A percentile compares a stretch with the other conserved stretches of the same genome.
phyloP scores from a whole-genome alignment of 53 echinoderm and acorn worm species.

The Patiria pectinifera region DNA sequence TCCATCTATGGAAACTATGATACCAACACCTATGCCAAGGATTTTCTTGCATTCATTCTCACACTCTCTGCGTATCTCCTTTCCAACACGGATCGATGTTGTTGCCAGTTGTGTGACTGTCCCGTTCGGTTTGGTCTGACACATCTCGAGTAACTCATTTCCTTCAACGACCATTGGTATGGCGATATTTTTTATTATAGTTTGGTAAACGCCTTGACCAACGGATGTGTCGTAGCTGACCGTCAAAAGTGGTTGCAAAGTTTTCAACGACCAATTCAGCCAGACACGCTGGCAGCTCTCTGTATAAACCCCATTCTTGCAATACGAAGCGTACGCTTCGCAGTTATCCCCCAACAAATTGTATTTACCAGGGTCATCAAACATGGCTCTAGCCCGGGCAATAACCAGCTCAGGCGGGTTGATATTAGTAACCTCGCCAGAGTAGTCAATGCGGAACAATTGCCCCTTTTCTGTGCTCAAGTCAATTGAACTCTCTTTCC shows the following conservation, averaged over 20 bases:
- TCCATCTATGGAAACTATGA: slow-evolving; percentile 15
- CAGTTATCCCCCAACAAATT: not conserved
- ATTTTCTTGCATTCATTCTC: too few relatives aligned
- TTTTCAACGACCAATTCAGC: too few relatives aligned
- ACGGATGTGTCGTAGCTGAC: too few relatives aligned
- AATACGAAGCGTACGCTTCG: slow-evolving; percentile 60
- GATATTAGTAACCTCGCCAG: slow-evolving; percentile 16
- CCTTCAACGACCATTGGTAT: too few relatives aligned
- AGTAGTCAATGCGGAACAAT: slow-evolving; percentile 60
- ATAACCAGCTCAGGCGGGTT: slow-evolving; percentile 63
- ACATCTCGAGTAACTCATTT: too few relatives aligned
- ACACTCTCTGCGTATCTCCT: too few relatives aligned
- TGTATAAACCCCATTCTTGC: slow-evolving; percentile 50
- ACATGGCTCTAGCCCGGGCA: slow-evolving; percentile 58
- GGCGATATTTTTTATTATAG: too few relatives aligned
- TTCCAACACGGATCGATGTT: too few relatives aligned
- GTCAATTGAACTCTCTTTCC: not conserved
- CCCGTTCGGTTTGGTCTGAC: too few relatives aligned
- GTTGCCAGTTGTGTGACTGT: too few relatives aligned
- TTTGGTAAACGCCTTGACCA: too few relatives aligned
- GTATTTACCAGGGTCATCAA: slow-evolving; percentile 56
- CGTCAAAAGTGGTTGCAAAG: too few relatives aligned
- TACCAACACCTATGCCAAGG: not conserved
- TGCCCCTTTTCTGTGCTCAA: slow-evolving; percentile 8
- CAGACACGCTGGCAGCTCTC: slow-evolving; percentile 49